Conservation (phyloP, 2,113 vertebrate genomes). For the Psammodynastes pulverulentus region DNA sequence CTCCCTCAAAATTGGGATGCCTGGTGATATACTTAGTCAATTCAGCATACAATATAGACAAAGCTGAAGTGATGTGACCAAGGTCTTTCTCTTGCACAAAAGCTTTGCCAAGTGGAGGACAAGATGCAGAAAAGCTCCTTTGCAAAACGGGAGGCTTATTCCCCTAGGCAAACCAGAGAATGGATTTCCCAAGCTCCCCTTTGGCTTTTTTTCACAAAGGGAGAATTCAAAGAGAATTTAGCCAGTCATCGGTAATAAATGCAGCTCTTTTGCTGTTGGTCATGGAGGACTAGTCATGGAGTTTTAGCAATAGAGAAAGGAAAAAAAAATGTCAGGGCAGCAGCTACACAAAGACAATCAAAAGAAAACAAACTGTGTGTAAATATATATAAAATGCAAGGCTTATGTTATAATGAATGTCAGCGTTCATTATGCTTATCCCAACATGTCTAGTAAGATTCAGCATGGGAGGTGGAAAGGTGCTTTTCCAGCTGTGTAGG, state of each 20-base stretch:
- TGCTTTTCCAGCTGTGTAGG: neutral
- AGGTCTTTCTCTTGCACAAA: neutral
- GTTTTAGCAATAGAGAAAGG: neutral
- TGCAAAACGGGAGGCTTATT: conserved; percentile 22
- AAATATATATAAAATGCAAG: neutral
- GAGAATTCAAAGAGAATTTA: neutral
- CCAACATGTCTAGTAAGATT: rapidly evolving
- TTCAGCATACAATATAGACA: neutral
- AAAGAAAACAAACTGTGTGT: rapidly evolving
- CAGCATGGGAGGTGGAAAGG: neutral
- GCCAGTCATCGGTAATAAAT: neutral
- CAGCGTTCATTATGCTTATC: neutral
- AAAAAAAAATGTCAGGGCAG: neutral
- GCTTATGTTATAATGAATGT: neutral
- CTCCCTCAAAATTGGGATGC: neutral
- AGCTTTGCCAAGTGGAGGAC: neutral
- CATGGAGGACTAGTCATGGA: neutral
- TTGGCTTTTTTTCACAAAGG: rapidly evolving
- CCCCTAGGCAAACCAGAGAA: conserved; percentile 22
- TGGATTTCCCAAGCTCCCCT: conserved; percentile 18
- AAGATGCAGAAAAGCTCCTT: neutral
- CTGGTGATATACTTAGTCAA: neutral
- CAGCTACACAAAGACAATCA: rapidly evolving
- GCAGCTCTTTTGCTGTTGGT: conserved; percentile 7
- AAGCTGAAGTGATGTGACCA: neutral